These are phyloP conservation scores for Andrena haemorrhoa DNA, from an alignment of 2,888 invertebrate species.

Conservation along the genomic window DNA sequence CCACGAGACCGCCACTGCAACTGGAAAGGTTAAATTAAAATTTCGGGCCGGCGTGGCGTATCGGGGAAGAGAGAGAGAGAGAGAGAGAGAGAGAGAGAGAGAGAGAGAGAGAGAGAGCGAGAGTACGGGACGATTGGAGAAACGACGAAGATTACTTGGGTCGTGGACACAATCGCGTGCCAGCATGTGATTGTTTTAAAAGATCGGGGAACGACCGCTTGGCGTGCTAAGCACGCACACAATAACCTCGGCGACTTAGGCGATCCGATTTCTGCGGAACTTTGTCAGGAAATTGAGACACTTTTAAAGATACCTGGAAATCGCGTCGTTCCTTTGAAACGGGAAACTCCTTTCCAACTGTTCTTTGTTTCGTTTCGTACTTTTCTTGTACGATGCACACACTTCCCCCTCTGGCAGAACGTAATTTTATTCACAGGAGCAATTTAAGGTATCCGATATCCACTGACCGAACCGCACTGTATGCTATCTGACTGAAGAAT, in stretches of 20 bases:
- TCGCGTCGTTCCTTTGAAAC: conserved; percentile 24
- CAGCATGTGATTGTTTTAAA: conserved; percentile 56
- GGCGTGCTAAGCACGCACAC: conserved; percentile 47
- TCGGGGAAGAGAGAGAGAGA: neutral
- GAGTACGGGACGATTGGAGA: conserved; percentile 30
- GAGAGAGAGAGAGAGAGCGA: too few relatives aligned
- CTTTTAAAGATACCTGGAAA: conserved; percentile 35
- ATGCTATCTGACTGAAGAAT: too few relatives aligned
- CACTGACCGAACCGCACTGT: too few relatives aligned
- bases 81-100: too few relatives aligned
- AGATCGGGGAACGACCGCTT: conserved; percentile 37
- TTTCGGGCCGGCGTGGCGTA: conserved; percentile 37
- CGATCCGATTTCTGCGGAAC: conserved; percentile 55
- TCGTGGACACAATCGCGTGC: conserved; percentile 58
- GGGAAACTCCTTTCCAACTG: neutral
- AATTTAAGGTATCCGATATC: too few relatives aligned
- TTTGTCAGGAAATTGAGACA: conserved; percentile 58
- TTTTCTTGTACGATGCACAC: conserved; percentile 7
- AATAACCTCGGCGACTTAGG: conserved; percentile 20
- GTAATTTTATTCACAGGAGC: too few relatives aligned
- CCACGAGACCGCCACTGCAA: conserved; percentile 54
- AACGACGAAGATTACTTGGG: conserved; percentile 30
- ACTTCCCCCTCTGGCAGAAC: neutral
- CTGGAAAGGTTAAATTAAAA: conserved; percentile 61
- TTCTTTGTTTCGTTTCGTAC: conserved; percentile 7